These are phyloP conservation scores for Encarsia formosa DNA, from an alignment of 2,888 invertebrate species.

Conservation along the genomic window DNA sequence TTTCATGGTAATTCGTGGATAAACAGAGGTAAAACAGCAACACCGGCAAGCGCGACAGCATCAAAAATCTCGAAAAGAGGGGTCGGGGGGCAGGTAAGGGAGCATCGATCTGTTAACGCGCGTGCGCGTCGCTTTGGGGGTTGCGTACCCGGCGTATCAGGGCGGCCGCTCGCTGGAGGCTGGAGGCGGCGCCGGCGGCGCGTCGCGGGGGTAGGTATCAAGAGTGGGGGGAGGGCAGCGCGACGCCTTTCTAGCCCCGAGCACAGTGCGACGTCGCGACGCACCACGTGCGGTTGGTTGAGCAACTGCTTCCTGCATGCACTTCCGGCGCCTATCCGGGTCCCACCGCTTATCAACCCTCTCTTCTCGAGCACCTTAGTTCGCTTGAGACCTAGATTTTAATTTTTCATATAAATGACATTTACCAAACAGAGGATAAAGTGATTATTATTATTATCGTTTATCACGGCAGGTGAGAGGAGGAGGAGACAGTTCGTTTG, in stretches of 20 bases:
- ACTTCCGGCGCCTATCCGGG: background rate
- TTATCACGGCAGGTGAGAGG: too few relatives aligned
- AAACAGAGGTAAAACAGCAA: background rate
- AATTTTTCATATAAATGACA: too few relatives aligned
- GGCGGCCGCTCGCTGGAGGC: constrained; percentile 18
- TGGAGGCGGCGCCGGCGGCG: constrained; percentile 32
- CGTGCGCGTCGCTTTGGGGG: constrained; percentile 33
- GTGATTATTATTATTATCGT: constrained; percentile 5
- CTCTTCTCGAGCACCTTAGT: too few relatives aligned
- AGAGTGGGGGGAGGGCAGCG: constrained; percentile 6
- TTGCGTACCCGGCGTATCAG: constrained; percentile 18
- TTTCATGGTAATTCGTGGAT: background rate
- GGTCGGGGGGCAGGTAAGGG: constrained; percentile 27
- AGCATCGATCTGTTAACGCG: constrained; percentile 45
- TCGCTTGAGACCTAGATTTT: too few relatives aligned
- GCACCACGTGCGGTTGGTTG: constrained; percentile 49
- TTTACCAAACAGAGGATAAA: too few relatives aligned
- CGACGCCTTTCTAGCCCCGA: constrained; percentile 47
- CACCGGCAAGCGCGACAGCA: background rate
- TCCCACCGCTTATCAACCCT: background rate
- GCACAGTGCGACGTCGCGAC: constrained; percentile 52
- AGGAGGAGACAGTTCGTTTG: too few relatives aligned
- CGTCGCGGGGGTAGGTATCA: background rate
- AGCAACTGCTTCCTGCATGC: background rate
- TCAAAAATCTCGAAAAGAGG: background rate